Conservation (phyloP, 2,113 vertebrate species). For the Muntiacus muntjak region DNA sequence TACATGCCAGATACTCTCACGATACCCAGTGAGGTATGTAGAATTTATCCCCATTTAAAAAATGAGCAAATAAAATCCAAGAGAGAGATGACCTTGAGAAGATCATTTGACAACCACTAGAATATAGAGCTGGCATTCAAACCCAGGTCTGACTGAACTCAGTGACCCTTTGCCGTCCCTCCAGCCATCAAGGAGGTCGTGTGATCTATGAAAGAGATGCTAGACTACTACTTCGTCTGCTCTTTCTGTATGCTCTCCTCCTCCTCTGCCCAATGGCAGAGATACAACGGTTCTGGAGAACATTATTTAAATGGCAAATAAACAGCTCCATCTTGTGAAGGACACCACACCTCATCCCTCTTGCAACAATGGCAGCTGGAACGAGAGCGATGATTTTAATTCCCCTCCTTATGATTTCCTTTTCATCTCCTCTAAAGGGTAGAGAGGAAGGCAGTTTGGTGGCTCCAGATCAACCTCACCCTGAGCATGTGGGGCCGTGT, state of each 20-base stretch:
- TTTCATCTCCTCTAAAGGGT: slow-evolving; percentile 62
- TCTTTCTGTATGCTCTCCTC: background rate
- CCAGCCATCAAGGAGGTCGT: background rate
- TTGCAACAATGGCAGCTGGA: slow-evolving; percentile 56
- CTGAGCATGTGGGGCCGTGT: background rate
- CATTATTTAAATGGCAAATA: slow-evolving; percentile 43
- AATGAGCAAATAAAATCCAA: slow-evolving; percentile 19
- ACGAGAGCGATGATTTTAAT: slow-evolving; percentile 73
- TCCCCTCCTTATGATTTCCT: slow-evolving; percentile 71
- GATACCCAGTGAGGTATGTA: background rate
- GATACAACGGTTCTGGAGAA: background rate
- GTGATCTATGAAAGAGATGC: background rate
- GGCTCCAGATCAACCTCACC: slow-evolving; percentile 31
- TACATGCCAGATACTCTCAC: background rate
- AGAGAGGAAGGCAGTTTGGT: slow-evolving; percentile 51
- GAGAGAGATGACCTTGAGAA: slow-evolving; percentile 21
- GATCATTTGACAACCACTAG: background rate
- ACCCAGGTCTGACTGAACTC: background rate
- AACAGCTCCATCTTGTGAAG: slow-evolving; percentile 21
- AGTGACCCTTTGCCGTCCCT: background rate
- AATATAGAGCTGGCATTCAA: background rate
- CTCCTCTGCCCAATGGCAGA: background rate
- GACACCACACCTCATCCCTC: background rate
- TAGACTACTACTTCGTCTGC: background rate
- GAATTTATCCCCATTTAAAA: slow-evolving; percentile 4